phyloP scores from a whole-genome alignment of 2,888 invertebrate species.

The Coleophora deauratella region DNA sequence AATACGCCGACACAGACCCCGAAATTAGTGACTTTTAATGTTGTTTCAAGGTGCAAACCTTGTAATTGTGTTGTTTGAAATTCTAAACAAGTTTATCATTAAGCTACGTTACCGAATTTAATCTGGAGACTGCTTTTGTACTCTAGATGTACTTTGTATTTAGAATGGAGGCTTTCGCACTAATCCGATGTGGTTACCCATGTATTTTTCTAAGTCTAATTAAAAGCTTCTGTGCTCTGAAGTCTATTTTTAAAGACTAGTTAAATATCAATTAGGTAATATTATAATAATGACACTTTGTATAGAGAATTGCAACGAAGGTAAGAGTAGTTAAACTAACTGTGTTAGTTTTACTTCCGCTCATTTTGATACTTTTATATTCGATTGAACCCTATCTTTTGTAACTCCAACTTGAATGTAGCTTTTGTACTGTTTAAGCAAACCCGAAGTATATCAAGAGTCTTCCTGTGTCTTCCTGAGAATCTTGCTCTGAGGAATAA shows the following conservation, averaged over 20 bases:
- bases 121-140: constrained; percentile 76
- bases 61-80: constrained; percentile 28
- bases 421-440: constrained; percentile 32
- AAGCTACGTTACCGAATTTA: constrained; percentile 75
- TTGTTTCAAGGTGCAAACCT: constrained; percentile 19
- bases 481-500: background rate
- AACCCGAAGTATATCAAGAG: constrained; percentile 52
- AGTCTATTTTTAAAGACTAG: constrained; percentile 26
- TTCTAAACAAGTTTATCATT: constrained; percentile 51
- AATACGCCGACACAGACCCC: constrained; percentile 82
- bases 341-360: constrained; percentile 40
- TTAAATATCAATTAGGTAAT: constrained; percentile 21
- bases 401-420: constrained; percentile 21
- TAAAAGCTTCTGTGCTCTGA: constrained; percentile 39
- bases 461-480: constrained; percentile 65
- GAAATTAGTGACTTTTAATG: constrained; percentile 78
- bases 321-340: constrained; percentile 23
- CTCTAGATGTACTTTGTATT: constrained; percentile 61
- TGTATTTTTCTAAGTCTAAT: constrained; percentile 67
- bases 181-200: constrained; percentile 55
- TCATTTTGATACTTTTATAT: constrained; percentile 71
- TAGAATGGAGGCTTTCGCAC: constrained; percentile 61
- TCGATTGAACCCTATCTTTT: constrained; percentile 25
- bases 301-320: constrained; percentile 49
- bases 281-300: constrained; percentile 25